Evolutionary conservation across 2,113 vertebrate genomes (phyloP).

Genomic region (Carassius gibelio): DNA sequence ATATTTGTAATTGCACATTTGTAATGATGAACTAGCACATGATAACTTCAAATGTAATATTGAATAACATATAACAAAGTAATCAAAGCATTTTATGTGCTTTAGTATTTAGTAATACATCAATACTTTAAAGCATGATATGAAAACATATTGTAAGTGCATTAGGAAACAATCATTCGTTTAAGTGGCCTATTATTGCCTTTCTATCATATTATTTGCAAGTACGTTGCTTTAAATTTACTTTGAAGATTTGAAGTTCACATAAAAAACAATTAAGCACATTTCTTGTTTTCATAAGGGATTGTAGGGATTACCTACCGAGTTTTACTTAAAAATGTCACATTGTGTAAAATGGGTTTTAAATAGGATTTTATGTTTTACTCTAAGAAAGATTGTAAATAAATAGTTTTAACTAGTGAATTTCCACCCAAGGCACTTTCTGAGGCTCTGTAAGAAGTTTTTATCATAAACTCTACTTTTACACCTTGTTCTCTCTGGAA

Average conservation of each 20-base stretch:
- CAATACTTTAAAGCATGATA: not conserved
- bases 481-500: conserved; percentile 9
- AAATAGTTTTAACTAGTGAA: not conserved
- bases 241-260: not conserved
- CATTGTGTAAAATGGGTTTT: not conserved
- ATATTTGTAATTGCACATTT: not conserved
- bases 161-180: no score
- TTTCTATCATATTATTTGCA: not conserved
- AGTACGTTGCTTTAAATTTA: no score
- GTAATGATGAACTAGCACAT: not conserved
- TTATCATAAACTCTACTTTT: not conserved
- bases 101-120: not conserved
- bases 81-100: not conserved
- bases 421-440: not conserved
- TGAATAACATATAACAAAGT: not conserved
- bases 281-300: not conserved
- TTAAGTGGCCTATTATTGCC: not conserved
- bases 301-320: not conserved
- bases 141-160: no score
- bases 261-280: not conserved
- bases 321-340: not conserved
- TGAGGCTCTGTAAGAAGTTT: not conserved
- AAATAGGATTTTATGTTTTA: not conserved
- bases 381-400: not conserved
- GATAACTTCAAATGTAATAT: not conserved